These are phyloP conservation scores for Ranitomeya variabilis DNA, from an alignment of 2,113 vertebrate species.

Conservation along the genomic window DNA sequence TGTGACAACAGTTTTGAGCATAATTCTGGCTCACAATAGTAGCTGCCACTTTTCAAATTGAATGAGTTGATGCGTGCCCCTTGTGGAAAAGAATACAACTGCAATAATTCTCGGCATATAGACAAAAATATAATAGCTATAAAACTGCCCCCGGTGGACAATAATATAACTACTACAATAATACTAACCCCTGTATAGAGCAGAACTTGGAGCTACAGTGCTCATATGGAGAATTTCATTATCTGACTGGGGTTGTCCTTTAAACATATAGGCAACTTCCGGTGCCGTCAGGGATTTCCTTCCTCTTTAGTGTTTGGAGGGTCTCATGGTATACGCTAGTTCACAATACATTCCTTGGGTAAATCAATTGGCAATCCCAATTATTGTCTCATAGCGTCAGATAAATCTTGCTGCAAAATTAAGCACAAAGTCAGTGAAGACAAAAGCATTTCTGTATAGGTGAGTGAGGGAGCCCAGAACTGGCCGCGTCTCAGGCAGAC, in stretches of 20 bases:
- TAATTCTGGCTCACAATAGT: neutral
- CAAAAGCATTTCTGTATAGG: slow-evolving; percentile 14
- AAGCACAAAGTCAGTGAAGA: neutral
- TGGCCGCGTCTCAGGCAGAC: slow-evolving; percentile 4
- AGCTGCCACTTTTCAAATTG: neutral
- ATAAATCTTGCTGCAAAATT: neutral
- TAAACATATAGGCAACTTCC: neutral
- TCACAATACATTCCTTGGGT: neutral
- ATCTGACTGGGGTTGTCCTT: neutral
- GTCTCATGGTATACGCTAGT: neutral
- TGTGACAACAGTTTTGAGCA: neutral
- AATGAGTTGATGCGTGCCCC: neutral
- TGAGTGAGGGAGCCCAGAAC: slow-evolving; percentile 12
- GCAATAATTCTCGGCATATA: neutral
- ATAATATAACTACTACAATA: neutral
- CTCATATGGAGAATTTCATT: neutral
- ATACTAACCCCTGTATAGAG: neutral
- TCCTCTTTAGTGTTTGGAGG: neutral
- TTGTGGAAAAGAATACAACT: neutral
- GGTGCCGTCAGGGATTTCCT: neutral
- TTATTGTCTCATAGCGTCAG: neutral
- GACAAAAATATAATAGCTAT: neutral
- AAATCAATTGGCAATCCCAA: neutral
- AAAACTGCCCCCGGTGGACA: neutral
- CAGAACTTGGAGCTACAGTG: neutral